Conservation (phyloP, 2,113 vertebrate genomes). For the Mus pahari region DNA sequence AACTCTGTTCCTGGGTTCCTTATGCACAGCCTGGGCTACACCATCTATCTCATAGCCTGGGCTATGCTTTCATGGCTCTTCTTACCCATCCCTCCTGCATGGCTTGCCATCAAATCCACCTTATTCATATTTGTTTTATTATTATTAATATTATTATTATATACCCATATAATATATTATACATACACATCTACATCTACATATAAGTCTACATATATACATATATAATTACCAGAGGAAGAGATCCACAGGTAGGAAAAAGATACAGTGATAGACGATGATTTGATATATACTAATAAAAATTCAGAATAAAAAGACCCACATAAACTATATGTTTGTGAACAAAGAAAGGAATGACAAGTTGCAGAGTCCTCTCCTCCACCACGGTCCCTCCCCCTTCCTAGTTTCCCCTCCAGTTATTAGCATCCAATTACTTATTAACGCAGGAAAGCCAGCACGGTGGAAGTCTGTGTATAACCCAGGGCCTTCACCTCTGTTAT, state of each 20-base stretch:
- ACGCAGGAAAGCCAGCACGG: neutral
- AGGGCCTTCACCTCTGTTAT: neutral
- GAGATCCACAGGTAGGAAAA: neutral
- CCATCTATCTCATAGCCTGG: neutral
- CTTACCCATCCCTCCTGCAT: neutral
- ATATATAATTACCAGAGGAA: neutral
- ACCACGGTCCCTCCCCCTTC: accelerated
- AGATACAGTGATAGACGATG: neutral
- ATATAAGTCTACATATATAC: no score
- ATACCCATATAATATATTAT: neutral
- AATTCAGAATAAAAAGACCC: neutral
- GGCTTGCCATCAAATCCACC: neutral
- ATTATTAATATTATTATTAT: neutral
- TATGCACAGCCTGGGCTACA: neutral
- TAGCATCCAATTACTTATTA: neutral
- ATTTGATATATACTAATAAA: neutral
- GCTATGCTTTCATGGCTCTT: neutral
- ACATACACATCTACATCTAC: no score
- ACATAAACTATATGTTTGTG: neutral
- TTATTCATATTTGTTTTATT: constrained; percentile 3
- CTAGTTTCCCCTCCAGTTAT: neutral
- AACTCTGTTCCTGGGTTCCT: neutral
- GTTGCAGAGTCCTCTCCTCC: neutral
- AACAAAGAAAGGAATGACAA: neutral
- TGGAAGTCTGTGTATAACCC: neutral